Percentiles rank a stretch among this genome's conserved stretches.
These are phyloP conservation scores for Hypomecis punctinalis DNA, from an alignment of 2,888 invertebrate genomes.

Conservation along the genomic window DNA sequence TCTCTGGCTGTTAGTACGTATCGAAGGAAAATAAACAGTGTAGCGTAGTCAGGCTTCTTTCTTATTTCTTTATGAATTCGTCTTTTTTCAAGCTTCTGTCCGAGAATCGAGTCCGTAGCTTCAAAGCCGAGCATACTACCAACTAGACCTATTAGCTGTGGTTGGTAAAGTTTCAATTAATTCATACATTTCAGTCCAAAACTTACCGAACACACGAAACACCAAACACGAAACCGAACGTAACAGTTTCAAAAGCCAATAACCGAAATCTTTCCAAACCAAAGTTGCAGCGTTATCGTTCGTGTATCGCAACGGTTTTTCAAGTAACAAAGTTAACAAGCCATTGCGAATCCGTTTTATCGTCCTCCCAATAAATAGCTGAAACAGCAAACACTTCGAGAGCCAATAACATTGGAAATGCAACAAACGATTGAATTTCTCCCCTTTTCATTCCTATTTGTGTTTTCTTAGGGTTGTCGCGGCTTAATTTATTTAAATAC, in stretches of 20 bases:
- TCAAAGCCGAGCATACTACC: no score
- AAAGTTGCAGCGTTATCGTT: conserved; percentile 9
- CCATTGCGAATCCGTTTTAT: conserved; percentile 27
- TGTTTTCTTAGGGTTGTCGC: conserved; percentile 48
- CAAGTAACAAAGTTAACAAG: conserved; percentile 28
- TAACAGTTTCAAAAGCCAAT: neutral
- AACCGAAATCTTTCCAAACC: neutral
- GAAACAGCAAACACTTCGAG: conserved; percentile 40
- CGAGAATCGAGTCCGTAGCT: no score
- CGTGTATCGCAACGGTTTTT: conserved; percentile 13
- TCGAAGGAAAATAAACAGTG: no score
- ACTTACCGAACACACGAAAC: no score
- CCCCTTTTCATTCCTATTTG: conserved; percentile 52
- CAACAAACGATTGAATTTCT: conserved; percentile 63
- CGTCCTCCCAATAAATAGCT: conserved; percentile 34
- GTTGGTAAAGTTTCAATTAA: no score
- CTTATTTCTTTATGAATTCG: no score
- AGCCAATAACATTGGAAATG: conserved; percentile 56
- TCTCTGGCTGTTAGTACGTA: no score
- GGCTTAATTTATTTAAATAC: conserved; percentile 12
- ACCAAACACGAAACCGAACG: no score
- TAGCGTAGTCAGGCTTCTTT: no score
- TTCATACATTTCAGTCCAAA: no score
- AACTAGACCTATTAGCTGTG: no score
- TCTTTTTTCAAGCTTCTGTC: no score